Percentiles rank a stretch among this genome's conserved stretches.
phyloP scores from a whole-genome alignment of 2,888 invertebrate species.

The Mimumesa dahlbomi region DNA sequence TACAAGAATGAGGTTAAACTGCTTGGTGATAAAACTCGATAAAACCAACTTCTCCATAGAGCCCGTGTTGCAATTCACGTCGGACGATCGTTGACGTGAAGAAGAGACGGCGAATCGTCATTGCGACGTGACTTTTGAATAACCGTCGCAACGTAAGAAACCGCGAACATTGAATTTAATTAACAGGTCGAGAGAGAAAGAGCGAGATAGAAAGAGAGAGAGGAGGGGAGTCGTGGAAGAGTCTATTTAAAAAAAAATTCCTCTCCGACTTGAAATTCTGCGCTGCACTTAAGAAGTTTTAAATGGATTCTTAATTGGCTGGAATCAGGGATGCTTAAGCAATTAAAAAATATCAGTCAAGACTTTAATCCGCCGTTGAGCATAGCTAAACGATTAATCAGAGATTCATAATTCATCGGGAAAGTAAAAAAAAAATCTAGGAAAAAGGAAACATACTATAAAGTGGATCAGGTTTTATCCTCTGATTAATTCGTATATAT shows the following conservation, averaged over 20 bases:
- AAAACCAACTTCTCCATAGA: slow-evolving; percentile 23
- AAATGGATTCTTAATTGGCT: slow-evolving; percentile 29
- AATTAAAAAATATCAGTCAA: slow-evolving; percentile 9
- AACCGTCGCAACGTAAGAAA: background rate
- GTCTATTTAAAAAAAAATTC: too few relatives aligned
- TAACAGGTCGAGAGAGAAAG: background rate
- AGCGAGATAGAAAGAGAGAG: too few relatives aligned
- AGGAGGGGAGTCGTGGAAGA: too few relatives aligned
- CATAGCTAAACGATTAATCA: slow-evolving; percentile 27
- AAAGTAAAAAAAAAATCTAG: too few relatives aligned
- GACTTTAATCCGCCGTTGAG: too few relatives aligned
- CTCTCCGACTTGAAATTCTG: background rate
- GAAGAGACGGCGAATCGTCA: background rate
- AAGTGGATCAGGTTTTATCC: too few relatives aligned
- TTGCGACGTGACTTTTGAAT: too few relatives aligned
- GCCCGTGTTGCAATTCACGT: background rate
- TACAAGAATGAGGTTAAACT: slow-evolving; percentile 27
- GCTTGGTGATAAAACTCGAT: slow-evolving; percentile 28
- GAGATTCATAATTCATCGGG: too few relatives aligned
- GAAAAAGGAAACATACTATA: too few relatives aligned
- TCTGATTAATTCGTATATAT: too few relatives aligned
- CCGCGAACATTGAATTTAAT: background rate
- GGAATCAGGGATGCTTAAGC: slow-evolving; percentile 31
- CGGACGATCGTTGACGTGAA: background rate
- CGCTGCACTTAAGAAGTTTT: slow-evolving; percentile 20